Conservation (phyloP, 2,113 vertebrate species). For the Nothocercus julius region DNA sequence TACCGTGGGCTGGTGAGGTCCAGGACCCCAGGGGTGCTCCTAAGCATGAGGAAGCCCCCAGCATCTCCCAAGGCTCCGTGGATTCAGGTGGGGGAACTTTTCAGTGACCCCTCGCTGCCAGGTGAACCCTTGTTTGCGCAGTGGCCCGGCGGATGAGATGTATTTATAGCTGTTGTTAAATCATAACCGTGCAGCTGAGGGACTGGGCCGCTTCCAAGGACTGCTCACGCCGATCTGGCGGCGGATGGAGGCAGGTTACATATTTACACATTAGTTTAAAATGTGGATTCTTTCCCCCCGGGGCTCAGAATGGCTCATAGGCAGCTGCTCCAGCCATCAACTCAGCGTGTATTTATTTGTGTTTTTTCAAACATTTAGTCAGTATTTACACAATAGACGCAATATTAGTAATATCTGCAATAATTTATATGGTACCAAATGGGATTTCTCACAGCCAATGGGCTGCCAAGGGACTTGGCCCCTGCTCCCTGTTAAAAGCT, state of each 20-base stretch:
- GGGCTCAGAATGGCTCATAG: slow-evolving; percentile 60
- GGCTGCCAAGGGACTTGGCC: slow-evolving; percentile 59
- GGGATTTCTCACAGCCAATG: slow-evolving; percentile 63
- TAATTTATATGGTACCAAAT: slow-evolving; percentile 67
- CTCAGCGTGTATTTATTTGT: slow-evolving; percentile 67
- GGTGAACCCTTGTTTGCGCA: slow-evolving; percentile 65
- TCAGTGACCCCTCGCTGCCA: slow-evolving; percentile 17
- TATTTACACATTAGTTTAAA: slow-evolving; percentile 74
- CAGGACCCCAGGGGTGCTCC: neutral
- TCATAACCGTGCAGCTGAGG: slow-evolving; percentile 59
- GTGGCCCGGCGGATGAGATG: slow-evolving; percentile 38
- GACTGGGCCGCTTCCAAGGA: slow-evolving; percentile 57
- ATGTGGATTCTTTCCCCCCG: slow-evolving; percentile 63
- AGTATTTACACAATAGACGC: slow-evolving; percentile 68
- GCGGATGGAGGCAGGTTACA: slow-evolving; percentile 69
- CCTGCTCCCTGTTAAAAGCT: slow-evolving; percentile 65
- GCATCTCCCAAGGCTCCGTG: neutral
- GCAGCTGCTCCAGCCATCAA: slow-evolving; percentile 69
- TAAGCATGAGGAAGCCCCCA: neutral
- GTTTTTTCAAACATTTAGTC: slow-evolving; percentile 70
- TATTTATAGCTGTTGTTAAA: slow-evolving; percentile 70
- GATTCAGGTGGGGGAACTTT: neutral
- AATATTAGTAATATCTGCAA: slow-evolving; percentile 70
- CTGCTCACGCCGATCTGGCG: slow-evolving; percentile 38
- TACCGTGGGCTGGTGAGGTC: neutral